These are phyloP conservation scores for Cistogaster globosa DNA, from an alignment of 2,888 invertebrate species.

Conservation along the genomic window DNA sequence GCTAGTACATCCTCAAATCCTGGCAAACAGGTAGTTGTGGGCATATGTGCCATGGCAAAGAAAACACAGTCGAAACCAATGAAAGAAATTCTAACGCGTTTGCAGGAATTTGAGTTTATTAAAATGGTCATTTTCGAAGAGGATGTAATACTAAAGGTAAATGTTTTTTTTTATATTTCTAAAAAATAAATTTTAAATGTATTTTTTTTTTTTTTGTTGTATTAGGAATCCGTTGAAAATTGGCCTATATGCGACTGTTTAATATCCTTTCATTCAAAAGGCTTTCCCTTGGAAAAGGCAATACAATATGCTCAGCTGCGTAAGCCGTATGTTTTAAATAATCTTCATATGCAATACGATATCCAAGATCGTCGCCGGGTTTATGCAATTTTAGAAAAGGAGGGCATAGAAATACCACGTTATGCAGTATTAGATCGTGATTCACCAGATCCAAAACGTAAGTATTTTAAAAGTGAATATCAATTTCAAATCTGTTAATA, in stretches of 20 bases:
- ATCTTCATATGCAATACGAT: conserved; percentile 99
- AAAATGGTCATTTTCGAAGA: conserved; percentile 97
- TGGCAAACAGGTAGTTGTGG: conserved; percentile 97
- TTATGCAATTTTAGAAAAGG: conserved; percentile 95
- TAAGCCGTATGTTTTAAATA: conserved; percentile 98
- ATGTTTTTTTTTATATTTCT: not conserved
- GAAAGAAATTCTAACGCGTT: conserved; percentile 97
- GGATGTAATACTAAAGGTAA: conserved; percentile 95
- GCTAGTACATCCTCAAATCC: conserved; percentile 84
- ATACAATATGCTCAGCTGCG: conserved; percentile 96
- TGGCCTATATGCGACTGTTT: conserved; percentile 99
- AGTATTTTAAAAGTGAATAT: conserved; percentile 80
- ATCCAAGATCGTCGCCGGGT: conserved; percentile 97
- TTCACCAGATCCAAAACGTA: conserved; percentile 94
- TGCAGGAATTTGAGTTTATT: conserved; percentile 98
- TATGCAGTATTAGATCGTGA: conserved; percentile 98
- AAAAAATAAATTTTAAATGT: not conserved
- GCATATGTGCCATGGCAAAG: conserved; percentile 99
- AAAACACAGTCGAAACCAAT: conserved; percentile 99
- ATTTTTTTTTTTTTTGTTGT: not conserved
- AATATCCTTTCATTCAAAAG: conserved; percentile 98
- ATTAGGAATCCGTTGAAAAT: conserved; percentile 94
- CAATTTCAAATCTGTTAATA: too few relatives aligned
- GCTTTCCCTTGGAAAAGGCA: conserved; percentile 99
- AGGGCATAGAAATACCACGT: conserved; percentile 98